phyloP scores from a whole-genome alignment of 92 coral and sea anemone genomes.

The Porites evermanni region DNA sequence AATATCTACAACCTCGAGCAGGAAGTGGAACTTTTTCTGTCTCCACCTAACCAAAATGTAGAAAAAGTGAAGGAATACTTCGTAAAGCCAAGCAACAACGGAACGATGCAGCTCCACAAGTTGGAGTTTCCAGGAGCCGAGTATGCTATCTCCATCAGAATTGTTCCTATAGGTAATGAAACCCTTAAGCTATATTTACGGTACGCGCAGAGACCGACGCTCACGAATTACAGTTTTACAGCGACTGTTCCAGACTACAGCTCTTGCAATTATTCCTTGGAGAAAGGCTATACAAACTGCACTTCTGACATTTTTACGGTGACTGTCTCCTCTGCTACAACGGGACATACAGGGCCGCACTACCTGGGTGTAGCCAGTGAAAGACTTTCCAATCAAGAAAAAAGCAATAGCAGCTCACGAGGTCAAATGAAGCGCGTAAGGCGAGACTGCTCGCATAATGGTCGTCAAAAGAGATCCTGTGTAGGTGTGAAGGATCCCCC shows the following conservation, averaged over 20 bases:
- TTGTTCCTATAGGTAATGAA: constrained; percentile 48
- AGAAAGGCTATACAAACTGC: constrained; percentile 53
- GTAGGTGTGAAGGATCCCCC: constrained; percentile 92
- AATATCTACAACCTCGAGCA: constrained; percentile 62
- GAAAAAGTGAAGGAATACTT: constrained; percentile 40
- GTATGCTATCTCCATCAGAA: constrained; percentile 66
- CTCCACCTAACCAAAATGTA: constrained; percentile 22
- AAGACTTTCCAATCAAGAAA: not conserved
- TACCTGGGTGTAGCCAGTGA: constrained; percentile 63
- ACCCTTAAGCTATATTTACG: constrained; percentile 72
- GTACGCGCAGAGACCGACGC: constrained; percentile 73
- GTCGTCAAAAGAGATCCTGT: constrained; percentile 84
- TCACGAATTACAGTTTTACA: constrained; percentile 59
- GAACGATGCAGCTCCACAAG: constrained; percentile 76
- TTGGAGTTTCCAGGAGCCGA: constrained; percentile 77
- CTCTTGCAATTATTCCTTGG: constrained; percentile 53
- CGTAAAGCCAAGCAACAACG: constrained; percentile 77
- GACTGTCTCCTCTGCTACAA: constrained; percentile 66
- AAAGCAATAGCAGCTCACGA: not conserved
- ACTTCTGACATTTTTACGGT: constrained; percentile 68
- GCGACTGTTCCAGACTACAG: constrained; percentile 70
- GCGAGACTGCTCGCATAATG: constrained; percentile 67
- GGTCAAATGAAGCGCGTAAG: constrained; percentile 46
- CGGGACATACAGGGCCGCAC: constrained; percentile 80
- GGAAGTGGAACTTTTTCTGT: constrained; percentile 68